Base-by-base conservation (phyloP, 1,140 invertebrate genomes). In the Hycleus phaleratus region DNA sequence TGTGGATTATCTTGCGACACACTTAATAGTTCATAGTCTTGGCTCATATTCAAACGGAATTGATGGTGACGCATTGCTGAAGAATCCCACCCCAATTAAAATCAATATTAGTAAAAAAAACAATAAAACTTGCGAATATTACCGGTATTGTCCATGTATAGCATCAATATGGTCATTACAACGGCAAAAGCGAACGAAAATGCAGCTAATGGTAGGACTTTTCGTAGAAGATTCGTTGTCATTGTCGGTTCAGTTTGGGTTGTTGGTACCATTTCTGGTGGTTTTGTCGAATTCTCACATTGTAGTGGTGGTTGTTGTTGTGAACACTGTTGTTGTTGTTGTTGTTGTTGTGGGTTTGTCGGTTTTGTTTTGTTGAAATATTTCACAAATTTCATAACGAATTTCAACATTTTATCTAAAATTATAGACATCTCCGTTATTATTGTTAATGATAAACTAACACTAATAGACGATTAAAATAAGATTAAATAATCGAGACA, bases 1-100 rank as follows among this genome's bases (percentile, higher is more conserved):
- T 82, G 77, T 3, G 83, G 81, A 66, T 88, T 83, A 69, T 87
- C 86, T 75, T 88, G 86, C 2, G 82, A 76, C 10, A 88, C 83
- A 60, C 80, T 78, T 11, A 80, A 75, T 59, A 89, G 74, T 64
- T 88, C 85, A 69, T 86, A 84, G 67, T 89, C 87, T 63, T 81
- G 81, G 45, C 83, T 85, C 82, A 88, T 85, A 71, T 87, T 88
- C 43, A 82, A 68, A 32, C 79, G 78, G 71, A 85, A 85, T 71
- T 84, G 82, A 64, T 84, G 81, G 61, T 83, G 82, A 46, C 81
- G 77, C 62, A 83, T 75, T 11, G 82, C 83, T 84, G 69, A 18
- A 69, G 24, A 49, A 48, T 11, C n/a, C 24, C 10, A 46, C 4
- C 18, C 18, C 18, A 18, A 18, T 18, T 18, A 18, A 18, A 18